phyloP scores from a whole-genome alignment of 2,888 invertebrate species.

The Ypsolopha sequella region DNA sequence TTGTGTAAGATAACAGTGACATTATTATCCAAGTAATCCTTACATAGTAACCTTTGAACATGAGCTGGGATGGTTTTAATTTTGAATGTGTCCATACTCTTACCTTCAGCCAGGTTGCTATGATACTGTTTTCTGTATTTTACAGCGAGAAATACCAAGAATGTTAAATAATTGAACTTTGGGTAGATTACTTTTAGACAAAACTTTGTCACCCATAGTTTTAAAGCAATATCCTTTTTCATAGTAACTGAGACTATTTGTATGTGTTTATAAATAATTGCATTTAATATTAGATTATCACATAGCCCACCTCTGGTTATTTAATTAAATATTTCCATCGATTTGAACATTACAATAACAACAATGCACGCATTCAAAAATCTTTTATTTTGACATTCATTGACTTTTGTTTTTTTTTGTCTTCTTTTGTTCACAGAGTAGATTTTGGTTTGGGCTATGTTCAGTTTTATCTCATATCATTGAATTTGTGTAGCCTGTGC shows the following conservation, averaged over 20 bases:
- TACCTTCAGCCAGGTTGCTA: slow-evolving; percentile 19
- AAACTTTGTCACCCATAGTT: slow-evolving; percentile 59
- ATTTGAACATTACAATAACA: too few relatives aligned
- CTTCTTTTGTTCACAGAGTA: too few relatives aligned
- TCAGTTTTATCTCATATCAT: too few relatives aligned
- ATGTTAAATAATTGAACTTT: slow-evolving; percentile 52
- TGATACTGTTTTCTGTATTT: slow-evolving; percentile 43
- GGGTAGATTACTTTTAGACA: slow-evolving; percentile 58
- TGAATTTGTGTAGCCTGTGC: too few relatives aligned
- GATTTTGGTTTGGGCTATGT: too few relatives aligned
- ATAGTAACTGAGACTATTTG: slow-evolving; percentile 26
- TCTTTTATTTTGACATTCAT: too few relatives aligned
- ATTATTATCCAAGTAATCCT: slow-evolving; percentile 33
- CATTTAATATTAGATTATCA: too few relatives aligned
- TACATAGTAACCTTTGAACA: slow-evolving; percentile 26
- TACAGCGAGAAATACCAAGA: slow-evolving; percentile 52
- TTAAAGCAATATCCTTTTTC: slow-evolving; percentile 35
- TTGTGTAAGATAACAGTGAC: slow-evolving; percentile 37
- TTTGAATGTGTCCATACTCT: slow-evolving; percentile 33
- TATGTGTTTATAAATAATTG: too few relatives aligned
- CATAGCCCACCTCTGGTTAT: too few relatives aligned
- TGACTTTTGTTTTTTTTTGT: too few relatives aligned
- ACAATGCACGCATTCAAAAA: too few relatives aligned
- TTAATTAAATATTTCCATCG: too few relatives aligned
- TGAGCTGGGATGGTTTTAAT: slow-evolving; percentile 36